These are phyloP conservation scores for Pseudomyrmex concolor DNA, from an alignment of 1,140 invertebrate genomes.

Conservation along the genomic window DNA sequence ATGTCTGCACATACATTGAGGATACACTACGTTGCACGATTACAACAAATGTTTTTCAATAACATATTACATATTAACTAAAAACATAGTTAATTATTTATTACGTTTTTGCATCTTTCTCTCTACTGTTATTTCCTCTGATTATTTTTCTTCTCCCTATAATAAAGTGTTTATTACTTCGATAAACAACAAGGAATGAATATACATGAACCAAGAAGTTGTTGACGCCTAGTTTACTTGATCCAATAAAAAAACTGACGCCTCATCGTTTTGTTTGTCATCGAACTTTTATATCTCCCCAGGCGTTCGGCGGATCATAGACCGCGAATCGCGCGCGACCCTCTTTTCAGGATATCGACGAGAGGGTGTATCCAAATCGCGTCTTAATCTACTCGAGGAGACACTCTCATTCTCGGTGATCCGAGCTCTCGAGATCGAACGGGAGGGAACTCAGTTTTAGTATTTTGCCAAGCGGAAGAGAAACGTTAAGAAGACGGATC, in stretches of 20 bases:
- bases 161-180: background rate
- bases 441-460: conserved; percentile 53
- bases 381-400: conserved; percentile 80
- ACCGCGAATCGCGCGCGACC: conserved; percentile 34
- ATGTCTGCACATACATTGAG: background rate
- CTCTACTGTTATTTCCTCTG: too few species aligned
- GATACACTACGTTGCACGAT: too few species aligned
- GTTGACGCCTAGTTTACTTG: background rate
- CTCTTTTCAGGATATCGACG: conserved; percentile 17
- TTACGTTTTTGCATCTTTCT: too few species aligned
- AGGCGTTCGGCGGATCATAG: background rate
- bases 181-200: background rate
- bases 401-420: conserved; percentile 35
- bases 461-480: conserved; percentile 18
- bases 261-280: background rate
- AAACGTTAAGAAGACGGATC: conserved; percentile 44
- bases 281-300: conserved; percentile 2
- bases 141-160: background rate
- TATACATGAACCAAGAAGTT: background rate
- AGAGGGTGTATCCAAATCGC: conserved; percentile 76
- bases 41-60: conserved; percentile 1
- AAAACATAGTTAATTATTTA: background rate
- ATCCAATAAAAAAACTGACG: background rate
- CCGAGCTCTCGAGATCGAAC: conserved; percentile 25
- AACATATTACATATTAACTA: background rate